Percentiles rank a stretch among this genome's conserved stretches.
Conservation (phyloP, 2,113 vertebrate species). For the Poecile atricapillus region DNA sequence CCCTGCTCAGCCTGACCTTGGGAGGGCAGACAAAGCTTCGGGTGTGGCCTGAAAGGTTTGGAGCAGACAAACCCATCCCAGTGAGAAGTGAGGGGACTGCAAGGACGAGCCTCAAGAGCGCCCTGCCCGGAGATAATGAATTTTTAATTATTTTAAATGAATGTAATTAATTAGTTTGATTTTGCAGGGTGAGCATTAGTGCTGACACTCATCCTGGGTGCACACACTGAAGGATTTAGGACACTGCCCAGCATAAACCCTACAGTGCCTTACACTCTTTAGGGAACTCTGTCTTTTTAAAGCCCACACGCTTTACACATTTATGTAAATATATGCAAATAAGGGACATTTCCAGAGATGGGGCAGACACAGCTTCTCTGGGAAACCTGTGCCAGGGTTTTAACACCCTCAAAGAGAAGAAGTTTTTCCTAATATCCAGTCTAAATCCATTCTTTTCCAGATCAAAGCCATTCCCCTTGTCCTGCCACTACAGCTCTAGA, state of each 20-base stretch:
- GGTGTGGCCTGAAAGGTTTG: conserved; percentile 87
- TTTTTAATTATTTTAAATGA: neutral
- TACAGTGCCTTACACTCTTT: neutral
- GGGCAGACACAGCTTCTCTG: neutral
- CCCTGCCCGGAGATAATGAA: conserved; percentile 39
- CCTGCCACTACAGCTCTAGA: neutral
- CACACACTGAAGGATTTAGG: neutral
- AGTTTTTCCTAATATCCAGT: neutral
- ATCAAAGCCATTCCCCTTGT: neutral
- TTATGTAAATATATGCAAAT: conserved; percentile 14
- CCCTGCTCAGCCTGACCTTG: conserved; percentile 91
- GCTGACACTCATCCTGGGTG: neutral
- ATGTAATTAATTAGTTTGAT: neutral
- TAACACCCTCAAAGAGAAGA: neutral
- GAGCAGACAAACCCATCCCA: conserved; percentile 89
- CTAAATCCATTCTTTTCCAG: neutral
- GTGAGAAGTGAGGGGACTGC: conserved; percentile 85
- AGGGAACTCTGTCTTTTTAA: neutral
- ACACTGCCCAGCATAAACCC: neutral
- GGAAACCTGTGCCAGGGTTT: neutral
- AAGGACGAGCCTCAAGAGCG: conserved; percentile 82
- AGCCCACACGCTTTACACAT: neutral
- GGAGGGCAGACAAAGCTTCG: conserved; percentile 86
- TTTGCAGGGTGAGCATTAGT: neutral
- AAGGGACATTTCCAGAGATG: neutral